Evolutionary conservation across 2,113 vertebrate genomes (phyloP).

Genomic region (cat (Felis catus)): DNA sequence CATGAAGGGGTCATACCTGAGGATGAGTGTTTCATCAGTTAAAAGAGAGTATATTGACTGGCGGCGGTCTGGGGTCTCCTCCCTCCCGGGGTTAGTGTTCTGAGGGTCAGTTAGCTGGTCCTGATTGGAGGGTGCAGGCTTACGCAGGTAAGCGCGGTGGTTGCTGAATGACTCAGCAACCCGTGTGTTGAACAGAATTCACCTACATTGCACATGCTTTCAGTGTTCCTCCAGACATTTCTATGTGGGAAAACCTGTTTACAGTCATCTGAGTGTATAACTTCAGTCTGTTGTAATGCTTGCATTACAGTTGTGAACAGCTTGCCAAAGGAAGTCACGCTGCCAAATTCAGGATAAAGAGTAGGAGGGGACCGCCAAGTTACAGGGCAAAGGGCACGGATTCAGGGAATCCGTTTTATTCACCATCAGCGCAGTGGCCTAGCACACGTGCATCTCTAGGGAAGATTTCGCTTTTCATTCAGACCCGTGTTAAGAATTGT

Average conservation of each 20-base stretch:
- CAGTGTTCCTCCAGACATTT: background rate
- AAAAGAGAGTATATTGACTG: background rate
- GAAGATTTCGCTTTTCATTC: background rate
- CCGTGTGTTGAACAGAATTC: background rate
- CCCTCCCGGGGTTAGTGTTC: background rate
- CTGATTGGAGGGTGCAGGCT: background rate
- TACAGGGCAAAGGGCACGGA: background rate
- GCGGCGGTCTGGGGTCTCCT: background rate
- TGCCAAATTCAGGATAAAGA: background rate
- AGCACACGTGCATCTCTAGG: background rate
- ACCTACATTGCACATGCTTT: background rate
- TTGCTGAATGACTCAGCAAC: background rate
- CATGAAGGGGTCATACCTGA: background rate
- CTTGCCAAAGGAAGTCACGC: background rate
- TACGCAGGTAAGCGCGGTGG: background rate
- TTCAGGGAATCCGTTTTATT: background rate
- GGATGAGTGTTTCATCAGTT: background rate
- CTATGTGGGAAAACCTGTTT: background rate
- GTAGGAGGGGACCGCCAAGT: background rate
- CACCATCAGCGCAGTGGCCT: background rate
- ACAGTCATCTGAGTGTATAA: background rate
- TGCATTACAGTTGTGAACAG: background rate
- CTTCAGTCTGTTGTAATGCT: slow-evolving; percentile 36
- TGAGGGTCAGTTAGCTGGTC: background rate
- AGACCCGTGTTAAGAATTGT: background rate